Base-by-base conservation (phyloP, 1,140 invertebrate genomes). In the Pseudomyrmex sp. region DNA sequence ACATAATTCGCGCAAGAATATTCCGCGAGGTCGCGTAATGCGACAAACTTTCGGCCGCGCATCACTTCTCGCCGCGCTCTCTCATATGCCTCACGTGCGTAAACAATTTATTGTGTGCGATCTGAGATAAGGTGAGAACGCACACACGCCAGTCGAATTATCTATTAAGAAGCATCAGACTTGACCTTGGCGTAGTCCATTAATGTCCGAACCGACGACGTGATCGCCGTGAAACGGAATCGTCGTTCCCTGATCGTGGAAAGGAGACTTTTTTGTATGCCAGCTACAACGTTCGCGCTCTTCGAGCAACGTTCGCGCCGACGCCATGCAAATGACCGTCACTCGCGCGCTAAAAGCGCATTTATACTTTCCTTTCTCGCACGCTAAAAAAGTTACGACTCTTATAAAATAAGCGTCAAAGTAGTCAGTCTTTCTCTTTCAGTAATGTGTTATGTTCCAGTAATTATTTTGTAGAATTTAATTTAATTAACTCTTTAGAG, bases 181-280 rank as follows among this genome's bases (percentile, higher is more conserved):
- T 58, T 63, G 63, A 75, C 80, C 82, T 85, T 89, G 84, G 68
- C 74, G 68, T 63, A 54, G 62, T 62, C 26, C 44, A 10, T 13
- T 66, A 74, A 80, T 73, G 65, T 59, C 79, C 58, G 74, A 84
- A 68, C 72, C 75, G 59, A 50, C 75, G 54, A 50, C 79, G 69
- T 58, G 66, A 54, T 56, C 56, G 44, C 35, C 15, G 18, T 44
- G 48, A 13, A 86, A 83, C 79, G 75, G 35, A 88, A 88, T 69
- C 52, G 68, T 54, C 68, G 52, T 85, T 89, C 80, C 59, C 83
- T 88, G 74, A 87, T 82, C 79, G 76, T 82, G 46, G 59, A 75
- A 85, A 82, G 35, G 62, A 82, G 23, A 12, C 69, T 52, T 85
- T 86, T 88, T 88, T 88, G 54, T 54, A 10, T 44, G 10, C 23